Evolutionary conservation across 2,113 vertebrate species (phyloP).

Genomic region (Dasyornis broadbenti): DNA sequence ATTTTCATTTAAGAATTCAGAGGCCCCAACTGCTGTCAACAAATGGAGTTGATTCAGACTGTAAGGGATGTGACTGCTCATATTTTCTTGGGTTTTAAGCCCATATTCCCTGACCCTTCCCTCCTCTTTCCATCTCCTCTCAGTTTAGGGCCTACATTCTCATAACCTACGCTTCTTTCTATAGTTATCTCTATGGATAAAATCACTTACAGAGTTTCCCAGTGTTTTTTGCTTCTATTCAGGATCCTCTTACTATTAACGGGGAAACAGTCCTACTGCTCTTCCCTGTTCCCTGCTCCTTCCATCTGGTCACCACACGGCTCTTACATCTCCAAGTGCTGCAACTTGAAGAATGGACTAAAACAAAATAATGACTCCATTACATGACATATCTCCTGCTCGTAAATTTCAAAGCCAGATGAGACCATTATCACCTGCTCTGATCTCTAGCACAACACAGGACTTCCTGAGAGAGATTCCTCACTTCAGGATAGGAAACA

Average conservation of each 20-base stretch:
- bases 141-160: background rate
- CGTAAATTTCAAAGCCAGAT: constrained; percentile 54
- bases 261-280: background rate
- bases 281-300: background rate
- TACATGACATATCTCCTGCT: constrained; percentile 48
- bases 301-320: constrained; percentile 47
- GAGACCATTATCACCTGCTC: constrained; percentile 61
- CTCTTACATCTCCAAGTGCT: background rate
- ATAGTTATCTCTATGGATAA: background rate
- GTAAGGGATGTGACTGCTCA: background rate
- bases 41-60: background rate
- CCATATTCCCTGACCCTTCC: background rate
- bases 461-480: constrained; percentile 58
- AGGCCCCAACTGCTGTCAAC: background rate
- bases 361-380: constrained; percentile 49
- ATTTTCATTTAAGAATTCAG: background rate
- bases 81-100: background rate
- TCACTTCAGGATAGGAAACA: constrained; percentile 49
- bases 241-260: background rate
- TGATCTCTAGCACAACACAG: constrained; percentile 54
- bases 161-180: background rate
- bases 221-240: background rate
- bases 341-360: constrained; percentile 20
- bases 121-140: background rate
- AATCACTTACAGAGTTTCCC: background rate